Conservation (phyloP, 1,140 invertebrate species). For the Anagrus nilaparvatae region DNA sequence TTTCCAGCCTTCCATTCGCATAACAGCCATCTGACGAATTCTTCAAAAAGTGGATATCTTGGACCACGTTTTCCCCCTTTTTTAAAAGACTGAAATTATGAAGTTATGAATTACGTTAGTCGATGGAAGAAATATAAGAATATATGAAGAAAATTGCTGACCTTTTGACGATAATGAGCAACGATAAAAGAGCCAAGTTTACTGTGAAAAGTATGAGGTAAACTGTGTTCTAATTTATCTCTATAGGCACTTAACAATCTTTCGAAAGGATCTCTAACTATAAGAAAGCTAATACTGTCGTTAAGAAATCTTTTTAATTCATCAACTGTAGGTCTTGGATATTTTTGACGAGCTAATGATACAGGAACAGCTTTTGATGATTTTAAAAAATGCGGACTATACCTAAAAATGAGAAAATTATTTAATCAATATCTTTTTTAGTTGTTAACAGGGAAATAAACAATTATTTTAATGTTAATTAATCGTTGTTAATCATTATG, state of each 20-base stretch:
- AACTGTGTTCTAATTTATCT: conserved; percentile 74
- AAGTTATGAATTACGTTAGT: not conserved
- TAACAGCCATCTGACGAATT: conserved; percentile 65
- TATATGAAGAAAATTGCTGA: conserved; percentile 19
- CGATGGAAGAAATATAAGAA: not conserved
- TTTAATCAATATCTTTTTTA: not conserved
- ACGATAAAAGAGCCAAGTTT: conserved; percentile 68
- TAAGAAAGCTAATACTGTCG: conserved; percentile 67
- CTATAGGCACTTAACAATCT: conserved; percentile 80
- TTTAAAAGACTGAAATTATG: conserved; percentile 29
- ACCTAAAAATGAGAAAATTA: no score
- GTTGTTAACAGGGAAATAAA: not conserved
- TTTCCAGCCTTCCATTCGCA: conserved; percentile 54
- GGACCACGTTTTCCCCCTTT: conserved; percentile 36
- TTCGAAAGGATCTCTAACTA: conserved; percentile 83
- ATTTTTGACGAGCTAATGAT: conserved; percentile 63
- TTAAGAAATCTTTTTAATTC: conserved; percentile 55
- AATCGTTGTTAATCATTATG: no score
- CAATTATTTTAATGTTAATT: no score
- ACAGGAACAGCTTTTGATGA: conserved; percentile 67
- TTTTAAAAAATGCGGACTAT: conserved; percentile 62
- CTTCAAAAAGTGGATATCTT: conserved; percentile 62
- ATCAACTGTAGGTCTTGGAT: conserved; percentile 59
- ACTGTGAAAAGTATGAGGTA: conserved; percentile 70
- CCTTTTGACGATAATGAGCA: conserved; percentile 54